Conservation (phyloP, 2,797 vertebrate species). For the Falco cherrug region DNA sequence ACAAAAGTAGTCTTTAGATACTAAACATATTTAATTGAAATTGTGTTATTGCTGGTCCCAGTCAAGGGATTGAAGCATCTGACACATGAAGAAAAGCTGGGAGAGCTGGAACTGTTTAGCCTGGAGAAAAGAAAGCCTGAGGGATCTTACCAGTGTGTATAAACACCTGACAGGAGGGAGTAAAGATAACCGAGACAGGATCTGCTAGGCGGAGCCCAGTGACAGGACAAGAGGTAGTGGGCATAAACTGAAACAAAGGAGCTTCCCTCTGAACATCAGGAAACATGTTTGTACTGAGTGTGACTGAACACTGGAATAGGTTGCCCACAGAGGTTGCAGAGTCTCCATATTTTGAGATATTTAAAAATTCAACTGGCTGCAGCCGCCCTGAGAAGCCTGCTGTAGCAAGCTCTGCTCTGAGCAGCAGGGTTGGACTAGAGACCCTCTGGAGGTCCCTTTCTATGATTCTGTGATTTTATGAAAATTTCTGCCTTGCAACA, state of each 20-base stretch:
- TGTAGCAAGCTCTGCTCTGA: not conserved
- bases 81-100: not conserved
- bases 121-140: not conserved
- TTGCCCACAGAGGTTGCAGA: not conserved
- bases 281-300: not conserved
- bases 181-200: not conserved
- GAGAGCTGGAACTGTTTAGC: not conserved
- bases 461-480: not conserved
- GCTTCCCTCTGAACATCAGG: not conserved
- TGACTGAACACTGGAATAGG: not conserved
- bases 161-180: not conserved
- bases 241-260: not conserved
- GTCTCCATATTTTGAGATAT: not conserved
- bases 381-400: not conserved
- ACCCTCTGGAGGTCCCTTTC: not conserved
- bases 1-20: not conserved
- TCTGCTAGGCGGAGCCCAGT: not conserved
- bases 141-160: not conserved
- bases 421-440: not conserved
- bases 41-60: not conserved
- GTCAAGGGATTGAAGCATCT: not conserved
- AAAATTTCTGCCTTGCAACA: not conserved
- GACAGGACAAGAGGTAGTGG: not conserved
- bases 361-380: not conserved
- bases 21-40: not conserved